phyloP scores from a whole-genome alignment of 2,888 invertebrate genomes.

The Mimas tiliae region DNA sequence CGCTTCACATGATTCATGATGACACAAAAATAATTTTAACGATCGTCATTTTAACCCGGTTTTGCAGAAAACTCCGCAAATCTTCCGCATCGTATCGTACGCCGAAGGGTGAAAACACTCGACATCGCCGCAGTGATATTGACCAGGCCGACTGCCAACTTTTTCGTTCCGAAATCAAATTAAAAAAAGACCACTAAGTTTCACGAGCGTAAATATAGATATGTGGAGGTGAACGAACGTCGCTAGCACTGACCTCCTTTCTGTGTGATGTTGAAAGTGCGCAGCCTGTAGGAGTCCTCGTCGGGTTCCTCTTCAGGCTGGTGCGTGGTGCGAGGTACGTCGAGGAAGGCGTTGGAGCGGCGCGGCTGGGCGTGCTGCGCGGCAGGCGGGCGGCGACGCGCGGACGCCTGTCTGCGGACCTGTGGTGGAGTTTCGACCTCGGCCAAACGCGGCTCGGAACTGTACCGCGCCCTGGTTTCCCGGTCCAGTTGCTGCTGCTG shows the following conservation, averaged over 20 bases:
- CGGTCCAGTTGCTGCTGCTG: constrained; percentile 77
- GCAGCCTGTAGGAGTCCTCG: constrained; percentile 94
- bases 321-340: constrained; percentile 83
- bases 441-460: constrained; percentile 87
- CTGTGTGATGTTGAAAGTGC: constrained; percentile 96
- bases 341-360: constrained; percentile 89
- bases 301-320: constrained; percentile 87
- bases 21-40: constrained; percentile 60
- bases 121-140: constrained; percentile 44
- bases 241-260: constrained; percentile 90
- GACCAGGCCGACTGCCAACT: constrained; percentile 70
- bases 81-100: constrained; percentile 45
- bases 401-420: constrained; percentile 86
- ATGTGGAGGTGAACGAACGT: constrained; percentile 69
- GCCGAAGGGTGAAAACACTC: constrained; percentile 47
- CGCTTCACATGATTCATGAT: constrained; percentile 66
- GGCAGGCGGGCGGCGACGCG: constrained; percentile 81
- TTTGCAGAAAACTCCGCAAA: constrained; percentile 32
- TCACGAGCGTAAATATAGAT: constrained; percentile 65
- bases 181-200: constrained; percentile 65
- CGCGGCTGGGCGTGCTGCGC: constrained; percentile 80
- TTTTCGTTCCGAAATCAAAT: constrained; percentile 59
- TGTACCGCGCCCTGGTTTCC: constrained; percentile 85
- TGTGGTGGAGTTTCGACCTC: constrained; percentile 88
- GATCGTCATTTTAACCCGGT: constrained; percentile 59